These are phyloP conservation scores for Caenorhabditis afra DNA, from an alignment of 2,888 invertebrate species.

Conservation along the genomic window DNA sequence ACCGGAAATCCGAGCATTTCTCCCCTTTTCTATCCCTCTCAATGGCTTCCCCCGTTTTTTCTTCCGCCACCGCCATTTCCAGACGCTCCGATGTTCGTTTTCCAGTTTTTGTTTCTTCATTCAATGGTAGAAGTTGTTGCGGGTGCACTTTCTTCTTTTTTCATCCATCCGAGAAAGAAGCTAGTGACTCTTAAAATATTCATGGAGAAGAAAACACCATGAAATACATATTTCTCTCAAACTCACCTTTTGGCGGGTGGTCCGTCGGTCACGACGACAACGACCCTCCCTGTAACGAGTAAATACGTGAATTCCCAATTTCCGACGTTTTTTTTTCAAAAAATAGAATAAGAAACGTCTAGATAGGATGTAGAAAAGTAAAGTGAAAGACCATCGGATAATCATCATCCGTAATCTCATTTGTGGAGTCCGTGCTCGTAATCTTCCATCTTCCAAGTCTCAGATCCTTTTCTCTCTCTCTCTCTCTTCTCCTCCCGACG, in stretches of 20 bases:
- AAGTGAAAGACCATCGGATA: no score
- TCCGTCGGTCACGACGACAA: not conserved
- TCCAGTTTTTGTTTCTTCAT: not conserved
- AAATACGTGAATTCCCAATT: not conserved
- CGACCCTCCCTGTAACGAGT: constrained; percentile 5
- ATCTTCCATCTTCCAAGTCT: no score
- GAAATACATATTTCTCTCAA: constrained; percentile 10
- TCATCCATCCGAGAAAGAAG: not conserved
- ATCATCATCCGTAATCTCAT: no score
- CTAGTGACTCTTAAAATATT: constrained; percentile 8
- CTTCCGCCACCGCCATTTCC: constrained; percentile 24
- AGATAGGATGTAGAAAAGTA: no score
- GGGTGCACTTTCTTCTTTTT: not conserved
- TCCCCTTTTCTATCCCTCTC: constrained; percentile 26
- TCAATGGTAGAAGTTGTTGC: not conserved
- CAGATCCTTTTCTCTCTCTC: constrained; percentile 8
- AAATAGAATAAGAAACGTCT: no score
- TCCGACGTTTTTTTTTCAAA: no score
- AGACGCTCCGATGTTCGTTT: constrained; percentile 21
- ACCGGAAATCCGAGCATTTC: constrained; percentile 57
- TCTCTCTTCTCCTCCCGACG: not conserved
- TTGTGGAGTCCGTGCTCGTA: no score
- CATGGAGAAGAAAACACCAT: constrained; percentile 14
- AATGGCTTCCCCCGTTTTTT: not conserved
- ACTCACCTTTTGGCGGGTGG: not conserved